Conservation (phyloP, 2,888 invertebrate genomes). For the Stenichneumon culpator region DNA sequence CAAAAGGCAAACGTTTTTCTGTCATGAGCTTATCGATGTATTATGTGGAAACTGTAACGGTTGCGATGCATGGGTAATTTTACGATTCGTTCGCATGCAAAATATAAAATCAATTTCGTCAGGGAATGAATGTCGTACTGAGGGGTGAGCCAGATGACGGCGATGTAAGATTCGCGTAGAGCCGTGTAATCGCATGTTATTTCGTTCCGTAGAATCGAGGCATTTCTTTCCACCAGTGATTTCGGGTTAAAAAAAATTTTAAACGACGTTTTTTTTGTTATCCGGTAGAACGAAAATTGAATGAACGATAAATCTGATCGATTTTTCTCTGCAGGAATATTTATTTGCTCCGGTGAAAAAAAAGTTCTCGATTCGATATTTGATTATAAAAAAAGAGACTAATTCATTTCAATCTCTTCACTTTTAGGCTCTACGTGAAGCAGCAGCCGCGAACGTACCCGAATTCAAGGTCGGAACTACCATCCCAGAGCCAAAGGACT, state of each 20-base stretch:
- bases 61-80: slow-evolving; percentile 30
- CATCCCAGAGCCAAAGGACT: slow-evolving; percentile 67
- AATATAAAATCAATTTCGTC: slow-evolving; percentile 35
- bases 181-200: slow-evolving; percentile 21
- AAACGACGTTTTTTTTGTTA: not conserved
- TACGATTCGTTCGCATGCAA: slow-evolving; percentile 39
- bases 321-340: not conserved
- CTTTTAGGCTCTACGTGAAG: slow-evolving; percentile 62
- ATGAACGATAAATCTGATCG: not conserved
- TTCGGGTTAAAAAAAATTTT: not conserved
- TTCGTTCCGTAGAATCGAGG: not conserved
- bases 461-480: slow-evolving; percentile 68
- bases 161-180: slow-evolving; percentile 8
- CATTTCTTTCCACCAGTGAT: not conserved
- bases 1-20: not conserved
- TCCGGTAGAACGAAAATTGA: not conserved
- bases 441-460: slow-evolving; percentile 50
- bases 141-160: slow-evolving; percentile 8
- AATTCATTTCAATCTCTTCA: not conserved
- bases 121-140: slow-evolving; percentile 19
- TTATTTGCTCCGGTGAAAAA: not conserved
- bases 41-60: not conserved
- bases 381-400: not conserved
- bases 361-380: not conserved
- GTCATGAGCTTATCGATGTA: not conserved